phyloP scores from a whole-genome alignment of 2,888 invertebrate genomes.

The Maniola hyperantus region DNA sequence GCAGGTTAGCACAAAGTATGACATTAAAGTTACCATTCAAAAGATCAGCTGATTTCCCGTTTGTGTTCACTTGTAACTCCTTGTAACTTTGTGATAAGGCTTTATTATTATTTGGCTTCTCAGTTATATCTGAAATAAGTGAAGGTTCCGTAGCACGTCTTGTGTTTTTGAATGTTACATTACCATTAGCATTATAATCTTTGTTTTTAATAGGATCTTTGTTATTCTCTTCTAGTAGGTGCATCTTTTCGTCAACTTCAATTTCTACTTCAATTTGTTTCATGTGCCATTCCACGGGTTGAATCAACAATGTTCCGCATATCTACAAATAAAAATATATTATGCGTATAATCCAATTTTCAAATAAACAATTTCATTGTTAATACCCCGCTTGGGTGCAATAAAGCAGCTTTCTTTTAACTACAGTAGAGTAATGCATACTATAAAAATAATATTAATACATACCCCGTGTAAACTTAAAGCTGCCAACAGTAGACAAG shows the following conservation, averaged over 20 bases:
- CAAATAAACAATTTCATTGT: no score
- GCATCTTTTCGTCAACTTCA: slow-evolving; percentile 63
- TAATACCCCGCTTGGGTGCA: no score
- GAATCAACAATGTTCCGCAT: slow-evolving; percentile 81
- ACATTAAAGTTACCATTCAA: slow-evolving; percentile 48
- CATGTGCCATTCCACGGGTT: slow-evolving; percentile 83
- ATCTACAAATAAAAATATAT: slow-evolving; percentile 60
- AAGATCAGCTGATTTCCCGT: slow-evolving; percentile 47
- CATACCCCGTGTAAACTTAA: slow-evolving; percentile 86
- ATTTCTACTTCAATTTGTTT: slow-evolving; percentile 68
- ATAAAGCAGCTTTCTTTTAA: neutral
- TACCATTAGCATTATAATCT: slow-evolving; percentile 50
- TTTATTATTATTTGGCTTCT: slow-evolving; percentile 45
- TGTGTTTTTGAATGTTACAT: slow-evolving; percentile 38
- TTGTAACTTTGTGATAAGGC: slow-evolving; percentile 53
- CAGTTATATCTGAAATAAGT: slow-evolving; percentile 42
- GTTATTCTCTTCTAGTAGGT: slow-evolving; percentile 60
- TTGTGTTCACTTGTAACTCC: slow-evolving; percentile 49
- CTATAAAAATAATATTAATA: no score
- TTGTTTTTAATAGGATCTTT: slow-evolving; percentile 57
- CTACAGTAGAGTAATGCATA: slow-evolving; percentile 58
- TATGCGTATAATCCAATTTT: no score
- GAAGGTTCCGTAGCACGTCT: slow-evolving; percentile 45
- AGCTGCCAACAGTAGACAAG: slow-evolving; percentile 84
- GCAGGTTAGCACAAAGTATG: neutral